A percentile compares a stretch with the other conserved stretches of the same genome.
Conservation (phyloP, 2,888 invertebrate genomes). For the Pheosia tremula region DNA sequence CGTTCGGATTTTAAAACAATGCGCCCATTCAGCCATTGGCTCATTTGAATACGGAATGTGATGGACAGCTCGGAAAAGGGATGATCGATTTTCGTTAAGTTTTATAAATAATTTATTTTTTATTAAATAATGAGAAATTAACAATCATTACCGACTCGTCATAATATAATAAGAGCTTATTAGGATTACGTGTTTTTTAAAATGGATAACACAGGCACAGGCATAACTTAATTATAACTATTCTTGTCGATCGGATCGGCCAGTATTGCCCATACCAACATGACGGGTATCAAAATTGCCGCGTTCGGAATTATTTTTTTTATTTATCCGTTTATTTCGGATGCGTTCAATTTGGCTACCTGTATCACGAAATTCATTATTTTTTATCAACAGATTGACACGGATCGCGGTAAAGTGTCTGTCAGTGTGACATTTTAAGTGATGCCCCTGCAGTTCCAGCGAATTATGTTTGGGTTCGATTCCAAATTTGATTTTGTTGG, state of each 20-base stretch:
- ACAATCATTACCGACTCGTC: neutral
- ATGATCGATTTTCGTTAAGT: conserved; percentile 3
- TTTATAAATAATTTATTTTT: neutral
- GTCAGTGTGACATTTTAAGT: conserved; percentile 59
- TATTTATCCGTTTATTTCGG: conserved; percentile 74
- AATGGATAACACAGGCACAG: too few species aligned
- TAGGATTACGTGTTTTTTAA: too few species aligned
- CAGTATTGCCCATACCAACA: neutral
- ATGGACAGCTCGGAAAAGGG: conserved; percentile 44
- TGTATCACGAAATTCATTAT: conserved; percentile 63
- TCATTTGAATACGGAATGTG: conserved; percentile 78
- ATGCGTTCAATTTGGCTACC: conserved; percentile 55
- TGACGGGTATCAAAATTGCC: conserved; percentile 52
- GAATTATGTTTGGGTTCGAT: conserved; percentile 26
- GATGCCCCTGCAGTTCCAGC: conserved; percentile 27
- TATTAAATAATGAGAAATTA: neutral
- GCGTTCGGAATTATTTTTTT: conserved; percentile 40
- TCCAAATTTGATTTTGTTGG: conserved; percentile 3
- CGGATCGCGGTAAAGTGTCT: conserved; percentile 56
- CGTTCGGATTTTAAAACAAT: conserved; percentile 80
- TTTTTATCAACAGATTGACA: conserved; percentile 60
- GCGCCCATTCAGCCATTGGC: conserved; percentile 70
- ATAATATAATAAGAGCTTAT: too few species aligned
- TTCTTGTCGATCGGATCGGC: neutral
- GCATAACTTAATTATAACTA: too few species aligned